Evolutionary conservation across 2,888 invertebrate species (phyloP), one percentile per base, ranked within the genome.

Genomic region (Margaritifera margaritifera): DNA sequence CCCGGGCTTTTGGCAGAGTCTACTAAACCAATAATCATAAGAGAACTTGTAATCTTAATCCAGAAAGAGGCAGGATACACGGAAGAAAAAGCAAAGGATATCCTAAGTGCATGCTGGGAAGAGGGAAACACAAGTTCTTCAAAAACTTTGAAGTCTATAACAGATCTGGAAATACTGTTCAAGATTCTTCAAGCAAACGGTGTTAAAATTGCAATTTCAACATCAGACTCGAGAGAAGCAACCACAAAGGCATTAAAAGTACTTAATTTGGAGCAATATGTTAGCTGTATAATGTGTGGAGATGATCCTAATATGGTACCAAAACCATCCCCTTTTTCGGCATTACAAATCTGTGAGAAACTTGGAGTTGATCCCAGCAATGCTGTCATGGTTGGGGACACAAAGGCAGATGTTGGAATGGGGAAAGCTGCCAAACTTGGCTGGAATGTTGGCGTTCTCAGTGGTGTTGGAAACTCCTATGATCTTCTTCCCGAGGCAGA

Each of bases 321-420:
- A 6, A 91, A 91, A 76, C 91, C 91, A 22, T 80, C 84, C 64
- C 90, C 91, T 2, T 84, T 88, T 77, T 91, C 90, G 68, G 90
- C 91, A 1, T 80, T 86, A 69, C 80, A 83, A 67, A 88, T 88
- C 62, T 88, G 88, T 64, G 72, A 79, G 6, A 66, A 80, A 55
- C 76, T 88, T n/a, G 82, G 82, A 5, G 81, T 88, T 2, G 75
- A 81, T 66, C 86, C 87, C 1, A 63, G 75, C 18, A 77, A 86
- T 25, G 75, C 90, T 3, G 86, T 88, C 15, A 90, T 91, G 89
- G 90, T 91, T 6, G 91, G 91, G 4, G 91, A 91, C 79, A 90
- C 90, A 8, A 82, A 87, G 56, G 90, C 90, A 1, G 91, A 91
- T 77, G 87, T 91, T 71, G 87, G 87, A 51, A 90, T 91, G 89